Percentiles rank a stretch among this genome's conserved stretches.
phyloP scores from a whole-genome alignment of 2,888 invertebrate genomes.

The Papilio protenor region DNA sequence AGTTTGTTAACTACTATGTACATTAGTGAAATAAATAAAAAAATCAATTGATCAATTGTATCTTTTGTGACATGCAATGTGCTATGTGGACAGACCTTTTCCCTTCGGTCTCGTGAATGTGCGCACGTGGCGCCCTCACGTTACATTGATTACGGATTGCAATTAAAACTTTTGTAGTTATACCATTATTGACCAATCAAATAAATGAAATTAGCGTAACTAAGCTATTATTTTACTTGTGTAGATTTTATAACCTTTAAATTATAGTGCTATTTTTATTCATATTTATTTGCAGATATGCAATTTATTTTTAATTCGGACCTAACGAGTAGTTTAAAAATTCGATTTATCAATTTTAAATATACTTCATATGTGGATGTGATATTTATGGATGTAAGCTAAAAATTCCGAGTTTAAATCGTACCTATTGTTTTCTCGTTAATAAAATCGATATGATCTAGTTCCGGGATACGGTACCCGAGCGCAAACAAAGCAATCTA shows the following conservation, averaged over 20 bases:
- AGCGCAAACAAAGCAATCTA: conserved; percentile 32
- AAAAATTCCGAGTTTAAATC: neutral
- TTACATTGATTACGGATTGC: conserved; percentile 13
- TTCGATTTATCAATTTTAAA: no score
- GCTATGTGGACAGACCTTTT: neutral
- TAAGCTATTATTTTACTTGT: neutral
- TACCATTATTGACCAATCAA: conserved; percentile 13
- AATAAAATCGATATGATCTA: conserved; percentile 51
- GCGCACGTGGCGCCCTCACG: conserved; percentile 27
- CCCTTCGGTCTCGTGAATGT: conserved; percentile 10
- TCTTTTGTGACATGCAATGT: neutral
- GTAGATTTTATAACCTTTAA: neutral
- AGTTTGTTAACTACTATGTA: neutral
- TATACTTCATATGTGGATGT: no score
- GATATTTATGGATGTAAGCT: neutral
- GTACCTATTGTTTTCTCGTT: neutral
- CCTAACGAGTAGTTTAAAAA: no score
- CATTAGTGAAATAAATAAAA: no score
- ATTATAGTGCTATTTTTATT: neutral
- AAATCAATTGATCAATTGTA: neutral
- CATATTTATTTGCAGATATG: neutral
- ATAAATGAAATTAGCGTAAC: neutral
- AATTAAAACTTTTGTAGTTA: conserved; percentile 16
- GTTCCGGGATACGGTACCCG: conserved; percentile 64
- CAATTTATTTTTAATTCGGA: neutral